Conservation (phyloP, 2,888 invertebrate genomes). For the Asteroscopus sphinx region DNA sequence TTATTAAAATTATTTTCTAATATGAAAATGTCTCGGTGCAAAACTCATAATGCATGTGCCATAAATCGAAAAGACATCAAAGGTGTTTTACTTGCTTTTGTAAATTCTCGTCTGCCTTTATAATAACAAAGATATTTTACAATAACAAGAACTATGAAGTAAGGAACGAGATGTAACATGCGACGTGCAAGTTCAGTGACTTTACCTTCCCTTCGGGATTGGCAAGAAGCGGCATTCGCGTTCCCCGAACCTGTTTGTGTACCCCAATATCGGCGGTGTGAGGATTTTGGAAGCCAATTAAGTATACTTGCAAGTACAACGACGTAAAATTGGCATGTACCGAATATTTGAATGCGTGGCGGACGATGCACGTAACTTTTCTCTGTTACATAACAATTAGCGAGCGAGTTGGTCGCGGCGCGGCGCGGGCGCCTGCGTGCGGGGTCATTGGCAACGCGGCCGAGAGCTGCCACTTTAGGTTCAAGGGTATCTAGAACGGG, state of each 20-base stretch:
- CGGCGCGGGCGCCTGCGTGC: slow-evolving; percentile 88
- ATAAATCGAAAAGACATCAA: slow-evolving; percentile 51
- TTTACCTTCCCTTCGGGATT: slow-evolving; percentile 83
- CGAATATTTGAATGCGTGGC: slow-evolving; percentile 72
- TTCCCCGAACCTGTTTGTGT: slow-evolving; percentile 85
- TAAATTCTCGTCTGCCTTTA: slow-evolving; percentile 58
- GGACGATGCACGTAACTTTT: slow-evolving; percentile 75
- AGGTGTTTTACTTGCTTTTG: slow-evolving; percentile 55
- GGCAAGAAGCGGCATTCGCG: slow-evolving; percentile 85
- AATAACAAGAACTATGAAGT: slow-evolving; percentile 86
- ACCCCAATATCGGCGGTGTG: slow-evolving; percentile 77
- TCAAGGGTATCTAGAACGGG: slow-evolving; percentile 86
- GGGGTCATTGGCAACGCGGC: slow-evolving; percentile 91
- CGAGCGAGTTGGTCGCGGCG: slow-evolving; percentile 72
- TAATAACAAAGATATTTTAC: slow-evolving; percentile 80
- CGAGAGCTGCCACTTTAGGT: slow-evolving; percentile 90
- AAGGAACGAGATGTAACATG: slow-evolving; percentile 81
- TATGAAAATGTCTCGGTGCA: slow-evolving; percentile 15
- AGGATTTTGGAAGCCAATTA: slow-evolving; percentile 73
- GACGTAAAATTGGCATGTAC: slow-evolving; percentile 72
- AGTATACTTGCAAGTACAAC: slow-evolving; percentile 62
- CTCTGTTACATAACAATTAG: slow-evolving; percentile 88
- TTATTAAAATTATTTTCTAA: slow-evolving; percentile 9
- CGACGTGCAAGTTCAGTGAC: slow-evolving; percentile 87
- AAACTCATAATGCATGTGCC: slow-evolving; percentile 25